Conservation (phyloP, 2,113 vertebrate species). For the Callithrix jacchus region DNA sequence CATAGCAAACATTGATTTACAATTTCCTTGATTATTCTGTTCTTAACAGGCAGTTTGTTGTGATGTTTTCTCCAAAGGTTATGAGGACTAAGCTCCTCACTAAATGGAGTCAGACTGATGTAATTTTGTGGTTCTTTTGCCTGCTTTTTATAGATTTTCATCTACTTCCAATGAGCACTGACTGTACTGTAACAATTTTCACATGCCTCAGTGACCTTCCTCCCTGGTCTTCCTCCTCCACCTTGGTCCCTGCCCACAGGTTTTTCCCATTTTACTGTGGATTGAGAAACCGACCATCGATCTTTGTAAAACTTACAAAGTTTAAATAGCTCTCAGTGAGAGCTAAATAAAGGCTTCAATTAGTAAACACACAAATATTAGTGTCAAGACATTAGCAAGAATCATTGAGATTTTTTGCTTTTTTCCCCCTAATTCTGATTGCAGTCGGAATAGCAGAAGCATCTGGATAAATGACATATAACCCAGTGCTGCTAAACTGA, state of each 20-base stretch:
- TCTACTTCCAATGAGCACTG: not conserved
- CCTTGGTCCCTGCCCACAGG: too few species aligned
- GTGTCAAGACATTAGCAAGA: not conserved
- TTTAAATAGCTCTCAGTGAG: not conserved
- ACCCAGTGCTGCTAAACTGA: not conserved
- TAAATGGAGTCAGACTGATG: not conserved
- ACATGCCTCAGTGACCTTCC: not conserved
- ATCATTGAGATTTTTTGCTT: not conserved
- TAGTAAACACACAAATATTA: not conserved
- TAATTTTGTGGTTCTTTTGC: not conserved
- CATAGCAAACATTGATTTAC: not conserved
- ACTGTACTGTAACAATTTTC: not conserved
- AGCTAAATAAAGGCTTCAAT: not conserved
- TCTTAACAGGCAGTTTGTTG: not conserved
- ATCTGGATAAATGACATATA: constrained; percentile 4
- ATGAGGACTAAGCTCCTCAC: not conserved
- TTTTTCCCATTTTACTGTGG: not conserved
- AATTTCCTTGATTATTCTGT: not conserved
- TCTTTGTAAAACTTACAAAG: not conserved
- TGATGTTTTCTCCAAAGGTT: not conserved
- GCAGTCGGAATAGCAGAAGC: not conserved
- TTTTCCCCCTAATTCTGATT: not conserved
- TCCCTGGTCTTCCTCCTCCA: not conserved
- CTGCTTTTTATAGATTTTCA: not conserved
- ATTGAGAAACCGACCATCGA: not conserved